Conservation (phyloP, 2,888 invertebrate genomes). For the Eugnorisma glareosa region DNA sequence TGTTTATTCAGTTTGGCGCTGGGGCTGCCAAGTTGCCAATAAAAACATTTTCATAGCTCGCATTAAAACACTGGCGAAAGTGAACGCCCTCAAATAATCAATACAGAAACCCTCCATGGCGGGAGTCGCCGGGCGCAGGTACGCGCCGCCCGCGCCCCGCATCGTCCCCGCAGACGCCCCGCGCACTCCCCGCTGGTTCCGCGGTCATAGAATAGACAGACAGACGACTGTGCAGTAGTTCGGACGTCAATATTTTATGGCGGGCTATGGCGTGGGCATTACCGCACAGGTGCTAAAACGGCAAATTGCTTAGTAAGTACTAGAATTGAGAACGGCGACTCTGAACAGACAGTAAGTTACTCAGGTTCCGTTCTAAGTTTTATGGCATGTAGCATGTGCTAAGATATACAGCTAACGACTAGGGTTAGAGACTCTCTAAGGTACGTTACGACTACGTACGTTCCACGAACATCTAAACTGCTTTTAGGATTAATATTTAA, state of each 20-base stretch:
- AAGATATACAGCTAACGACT: constrained; percentile 48
- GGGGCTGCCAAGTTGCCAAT: constrained; percentile 84
- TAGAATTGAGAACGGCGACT: constrained; percentile 43
- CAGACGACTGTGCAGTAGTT: constrained; percentile 68
- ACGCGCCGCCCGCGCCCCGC: constrained; percentile 75
- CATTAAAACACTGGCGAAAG: constrained; percentile 90
- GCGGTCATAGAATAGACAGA: constrained; percentile 79
- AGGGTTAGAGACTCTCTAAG: constrained; percentile 38
- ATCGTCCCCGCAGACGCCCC: constrained; percentile 68
- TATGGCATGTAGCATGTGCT: constrained; percentile 43
- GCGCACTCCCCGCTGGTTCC: constrained; percentile 70
- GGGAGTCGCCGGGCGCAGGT: constrained; percentile 85
- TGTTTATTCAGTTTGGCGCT: constrained; percentile 80
- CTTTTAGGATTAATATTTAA: constrained; percentile 46
- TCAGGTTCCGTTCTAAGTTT: constrained; percentile 42
- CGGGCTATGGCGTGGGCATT: constrained; percentile 55
- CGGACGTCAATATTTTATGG: constrained; percentile 69
- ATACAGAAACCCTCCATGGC: constrained; percentile 75
- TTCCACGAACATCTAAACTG: constrained; percentile 29
- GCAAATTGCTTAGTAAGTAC: constrained; percentile 45
- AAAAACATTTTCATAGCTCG: constrained; percentile 89
- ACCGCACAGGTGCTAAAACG: constrained; percentile 61
- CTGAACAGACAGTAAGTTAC: constrained; percentile 38
- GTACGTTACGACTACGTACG: too few species aligned
- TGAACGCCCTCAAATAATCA: constrained; percentile 84